phyloP scores from a whole-genome alignment of 2,888 invertebrate species.

The Peribatodes rhomboidaria region DNA sequence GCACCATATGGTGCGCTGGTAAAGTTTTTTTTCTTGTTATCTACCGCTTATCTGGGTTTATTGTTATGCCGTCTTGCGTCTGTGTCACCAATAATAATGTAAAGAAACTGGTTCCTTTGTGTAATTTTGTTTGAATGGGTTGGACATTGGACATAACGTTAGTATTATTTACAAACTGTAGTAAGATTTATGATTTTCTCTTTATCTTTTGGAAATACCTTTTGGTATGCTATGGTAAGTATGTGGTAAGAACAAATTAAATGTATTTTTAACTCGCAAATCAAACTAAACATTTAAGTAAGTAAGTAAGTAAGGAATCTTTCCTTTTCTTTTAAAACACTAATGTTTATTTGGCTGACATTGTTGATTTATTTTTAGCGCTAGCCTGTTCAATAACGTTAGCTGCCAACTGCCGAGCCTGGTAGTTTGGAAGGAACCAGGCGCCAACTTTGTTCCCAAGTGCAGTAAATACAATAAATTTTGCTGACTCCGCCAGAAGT shows the following conservation, averaged over 20 bases:
- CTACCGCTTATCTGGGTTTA: constrained; percentile 42
- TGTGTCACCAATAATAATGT: constrained; percentile 39
- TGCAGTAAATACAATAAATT: constrained; percentile 62
- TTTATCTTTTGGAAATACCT: background rate
- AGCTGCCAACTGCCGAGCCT: constrained; percentile 1
- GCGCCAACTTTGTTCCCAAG: constrained; percentile 54
- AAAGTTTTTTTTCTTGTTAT: constrained; percentile 44
- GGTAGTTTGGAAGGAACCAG: constrained; percentile 49
- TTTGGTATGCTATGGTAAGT: background rate
- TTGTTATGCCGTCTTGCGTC: constrained; percentile 40
- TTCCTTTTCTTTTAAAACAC: background rate
- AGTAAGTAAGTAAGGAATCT: too few species aligned
- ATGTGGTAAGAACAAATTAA: background rate
- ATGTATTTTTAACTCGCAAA: background rate
- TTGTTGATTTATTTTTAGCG: background rate
- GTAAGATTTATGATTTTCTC: background rate
- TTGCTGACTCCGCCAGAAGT: constrained; percentile 59
- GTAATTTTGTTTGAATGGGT: constrained; percentile 24
- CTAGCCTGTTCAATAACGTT: background rate
- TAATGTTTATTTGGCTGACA: background rate
- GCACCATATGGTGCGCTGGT: constrained; percentile 50
- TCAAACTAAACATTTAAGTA: background rate
- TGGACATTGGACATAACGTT: constrained; percentile 4
- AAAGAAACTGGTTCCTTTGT: constrained; percentile 38
- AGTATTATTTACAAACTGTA: constrained; percentile 2